A percentile compares a stretch with the other conserved stretches of the same genome.
These are phyloP conservation scores for Lepidostoma basale DNA, from an alignment of 1,140 invertebrate genomes.

Conservation along the genomic window DNA sequence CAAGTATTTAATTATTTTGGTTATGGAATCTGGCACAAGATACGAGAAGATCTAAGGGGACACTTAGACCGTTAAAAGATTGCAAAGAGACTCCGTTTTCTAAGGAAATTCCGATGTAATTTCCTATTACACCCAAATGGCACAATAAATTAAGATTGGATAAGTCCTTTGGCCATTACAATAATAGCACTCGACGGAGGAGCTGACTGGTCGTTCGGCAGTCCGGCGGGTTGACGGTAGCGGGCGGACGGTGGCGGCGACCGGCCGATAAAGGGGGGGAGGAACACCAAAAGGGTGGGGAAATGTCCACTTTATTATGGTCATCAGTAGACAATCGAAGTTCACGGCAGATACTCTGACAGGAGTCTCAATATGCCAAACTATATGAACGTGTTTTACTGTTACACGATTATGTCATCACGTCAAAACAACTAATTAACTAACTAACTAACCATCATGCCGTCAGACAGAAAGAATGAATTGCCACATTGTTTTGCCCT, in stretches of 20 bases:
- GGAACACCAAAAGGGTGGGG: slow-evolving; percentile 4
- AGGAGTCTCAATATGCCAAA: too few relatives aligned
- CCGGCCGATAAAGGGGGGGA: background rate
- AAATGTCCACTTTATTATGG: slow-evolving; percentile 19
- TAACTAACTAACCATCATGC: too few relatives aligned
- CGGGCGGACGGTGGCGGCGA: background rate
- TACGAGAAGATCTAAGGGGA: background rate
- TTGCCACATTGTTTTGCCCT: too few relatives aligned
- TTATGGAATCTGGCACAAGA: too few relatives aligned
- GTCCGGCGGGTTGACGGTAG: background rate
- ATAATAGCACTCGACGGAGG: slow-evolving; percentile 36
- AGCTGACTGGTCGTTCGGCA: background rate
- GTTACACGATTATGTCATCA: too few relatives aligned
- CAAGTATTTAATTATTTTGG: too few relatives aligned
- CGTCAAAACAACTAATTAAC: too few relatives aligned
- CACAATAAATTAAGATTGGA: slow-evolving; percentile 45
- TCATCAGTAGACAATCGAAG: slow-evolving; percentile 1
- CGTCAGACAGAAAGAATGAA: too few relatives aligned
- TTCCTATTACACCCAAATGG: slow-evolving; percentile 42
- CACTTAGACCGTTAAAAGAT: slow-evolving; percentile 1
- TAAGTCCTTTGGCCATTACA: slow-evolving; percentile 45
- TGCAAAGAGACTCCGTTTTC: slow-evolving; percentile 24
- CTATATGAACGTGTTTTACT: too few relatives aligned
- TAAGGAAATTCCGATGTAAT: slow-evolving; percentile 39
- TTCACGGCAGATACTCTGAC: background rate